phyloP scores from a whole-genome alignment of 1,140 invertebrate species.

The Copidosoma floridanum region DNA sequence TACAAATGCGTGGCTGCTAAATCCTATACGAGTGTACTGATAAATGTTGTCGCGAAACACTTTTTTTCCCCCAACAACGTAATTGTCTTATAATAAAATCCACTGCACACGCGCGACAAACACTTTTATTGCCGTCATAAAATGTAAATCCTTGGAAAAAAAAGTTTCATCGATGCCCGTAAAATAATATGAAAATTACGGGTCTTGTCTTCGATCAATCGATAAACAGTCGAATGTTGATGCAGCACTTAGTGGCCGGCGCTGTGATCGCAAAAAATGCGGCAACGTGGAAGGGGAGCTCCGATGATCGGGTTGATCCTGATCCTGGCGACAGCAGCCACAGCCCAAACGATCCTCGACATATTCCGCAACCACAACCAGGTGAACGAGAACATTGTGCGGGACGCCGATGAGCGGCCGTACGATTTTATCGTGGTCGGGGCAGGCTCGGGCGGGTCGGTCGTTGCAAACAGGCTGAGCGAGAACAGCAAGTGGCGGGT shows the following conservation, averaged over 20 bases:
- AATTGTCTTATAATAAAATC: background rate
- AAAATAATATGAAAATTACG: too few relatives aligned
- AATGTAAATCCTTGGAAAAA: too few relatives aligned
- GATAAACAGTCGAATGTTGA: background rate
- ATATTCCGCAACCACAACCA: conserved; percentile 31
- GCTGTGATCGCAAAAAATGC: too few relatives aligned
- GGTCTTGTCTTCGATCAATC: background rate
- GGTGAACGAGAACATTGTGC: conserved; percentile 26
- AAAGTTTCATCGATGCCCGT: too few relatives aligned
- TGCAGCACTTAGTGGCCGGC: background rate
- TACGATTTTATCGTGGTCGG: conserved; percentile 60
- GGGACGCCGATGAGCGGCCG: conserved; percentile 17
- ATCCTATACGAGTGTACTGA: too few relatives aligned
- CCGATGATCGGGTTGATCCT: too few relatives aligned
- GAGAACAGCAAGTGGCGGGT: conserved; percentile 55
- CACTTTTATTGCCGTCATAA: too few relatives aligned
- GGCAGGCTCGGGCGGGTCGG: conserved; percentile 63
- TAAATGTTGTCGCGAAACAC: too few relatives aligned
- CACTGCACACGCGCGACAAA: background rate
- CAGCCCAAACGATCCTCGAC: conserved; percentile 27
- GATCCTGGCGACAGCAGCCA: too few relatives aligned
- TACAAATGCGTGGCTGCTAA: too few relatives aligned
- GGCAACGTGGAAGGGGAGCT: too few relatives aligned
- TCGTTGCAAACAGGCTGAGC: conserved; percentile 62
- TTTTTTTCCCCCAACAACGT: background rate